Percentiles rank a stretch among this genome's conserved stretches.
Conservation (phyloP, 2,888 invertebrate species). For the Pilophorus perplexus region DNA sequence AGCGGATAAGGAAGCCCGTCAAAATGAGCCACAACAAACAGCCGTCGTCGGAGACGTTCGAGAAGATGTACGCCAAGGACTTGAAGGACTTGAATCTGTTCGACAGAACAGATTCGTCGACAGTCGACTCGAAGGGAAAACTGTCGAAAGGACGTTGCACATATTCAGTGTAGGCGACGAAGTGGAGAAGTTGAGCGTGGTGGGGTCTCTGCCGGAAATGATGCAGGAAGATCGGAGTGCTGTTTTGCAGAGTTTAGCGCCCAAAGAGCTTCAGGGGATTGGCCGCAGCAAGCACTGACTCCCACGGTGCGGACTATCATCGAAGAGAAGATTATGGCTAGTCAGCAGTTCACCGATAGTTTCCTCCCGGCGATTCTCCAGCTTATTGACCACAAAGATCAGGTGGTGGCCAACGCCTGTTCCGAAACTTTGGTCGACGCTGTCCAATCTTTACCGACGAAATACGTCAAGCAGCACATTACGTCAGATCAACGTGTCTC, state of each 20-base stretch:
- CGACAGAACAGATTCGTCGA: no score
- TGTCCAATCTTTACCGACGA: slow-evolving; percentile 61
- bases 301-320: slow-evolving; percentile 58
- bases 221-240: slow-evolving; percentile 53
- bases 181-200: slow-evolving; percentile 59
- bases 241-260: slow-evolving; percentile 15
- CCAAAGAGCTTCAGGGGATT: slow-evolving; percentile 44
- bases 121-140: slow-evolving; percentile 54
- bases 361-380: slow-evolving; percentile 61
- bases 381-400: slow-evolving; percentile 60
- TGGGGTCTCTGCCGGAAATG: slow-evolving; percentile 57
- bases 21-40: neutral
- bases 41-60: neutral
- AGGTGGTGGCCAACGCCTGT: slow-evolving; percentile 66
- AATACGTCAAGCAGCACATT: slow-evolving; percentile 62
- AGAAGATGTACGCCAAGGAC: slow-evolving; percentile 31
- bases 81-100: no score
- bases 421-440: slow-evolving; percentile 64
- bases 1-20: no score
- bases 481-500: slow-evolving; percentile 62
- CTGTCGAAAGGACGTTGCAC: slow-evolving; percentile 56
- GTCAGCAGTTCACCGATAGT: slow-evolving; percentile 59
- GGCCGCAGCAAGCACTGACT: no score
- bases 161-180: slow-evolving; percentile 59
- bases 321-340: slow-evolving; percentile 53